Conservation (phyloP, 2,888 invertebrate genomes). For the Plemyria rubiginata region DNA sequence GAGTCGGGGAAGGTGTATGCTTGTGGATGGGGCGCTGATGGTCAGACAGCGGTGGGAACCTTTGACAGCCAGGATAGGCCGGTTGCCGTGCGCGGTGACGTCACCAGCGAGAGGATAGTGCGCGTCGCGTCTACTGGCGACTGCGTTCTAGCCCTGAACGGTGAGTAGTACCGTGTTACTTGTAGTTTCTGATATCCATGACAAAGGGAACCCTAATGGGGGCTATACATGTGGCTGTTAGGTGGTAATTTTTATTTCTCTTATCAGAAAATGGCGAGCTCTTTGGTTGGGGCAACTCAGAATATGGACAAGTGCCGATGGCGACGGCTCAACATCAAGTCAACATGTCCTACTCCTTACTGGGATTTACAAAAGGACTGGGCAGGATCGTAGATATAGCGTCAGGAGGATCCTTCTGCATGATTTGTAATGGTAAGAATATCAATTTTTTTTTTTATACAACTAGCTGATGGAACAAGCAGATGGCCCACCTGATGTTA, state of each 20-base stretch:
- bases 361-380: slow-evolving; percentile 84
- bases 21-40: slow-evolving; percentile 98
- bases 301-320: slow-evolving; percentile 93
- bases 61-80: slow-evolving; percentile 86
- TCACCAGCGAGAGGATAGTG: slow-evolving; percentile 91
- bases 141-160: slow-evolving; percentile 94
- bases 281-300: slow-evolving; percentile 99
- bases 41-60: slow-evolving; percentile 94
- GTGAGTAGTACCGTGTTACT: slow-evolving; percentile 70
- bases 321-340: slow-evolving; percentile 87
- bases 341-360: slow-evolving; percentile 87
- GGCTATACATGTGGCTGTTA: neutral
- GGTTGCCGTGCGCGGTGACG: slow-evolving; percentile 90
- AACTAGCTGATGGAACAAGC: no score
- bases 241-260: slow-evolving; percentile 19
- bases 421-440: slow-evolving; percentile 89
- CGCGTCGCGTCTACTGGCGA: slow-evolving; percentile 93
- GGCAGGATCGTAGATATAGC: slow-evolving; percentile 93
- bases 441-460: neutral
- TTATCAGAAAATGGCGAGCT: slow-evolving; percentile 92
- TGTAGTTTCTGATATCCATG: no score
- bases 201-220: no score
- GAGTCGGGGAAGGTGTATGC: slow-evolving; percentile 92
- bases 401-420: slow-evolving; percentile 94
- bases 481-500: no score